These are phyloP conservation scores for Artemia franciscana DNA, from an alignment of 1,140 invertebrate genomes.

Conservation along the genomic window DNA sequence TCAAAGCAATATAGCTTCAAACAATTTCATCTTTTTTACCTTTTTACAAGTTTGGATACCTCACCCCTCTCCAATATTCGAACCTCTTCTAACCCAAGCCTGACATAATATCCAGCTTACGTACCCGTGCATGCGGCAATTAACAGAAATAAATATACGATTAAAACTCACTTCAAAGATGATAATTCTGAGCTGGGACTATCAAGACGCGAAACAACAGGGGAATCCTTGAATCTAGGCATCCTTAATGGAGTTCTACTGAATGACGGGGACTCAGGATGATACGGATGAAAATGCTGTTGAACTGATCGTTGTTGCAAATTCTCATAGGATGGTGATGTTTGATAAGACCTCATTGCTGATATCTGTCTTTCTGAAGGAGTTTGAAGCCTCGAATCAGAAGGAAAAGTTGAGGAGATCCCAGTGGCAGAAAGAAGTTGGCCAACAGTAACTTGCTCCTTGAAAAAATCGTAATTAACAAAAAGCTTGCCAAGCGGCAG, in stretches of 20 bases:
- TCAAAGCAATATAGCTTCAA: no score
- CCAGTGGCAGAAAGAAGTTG: background rate
- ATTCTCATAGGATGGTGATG: background rate
- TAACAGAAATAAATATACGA: no score
- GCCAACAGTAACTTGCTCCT: background rate
- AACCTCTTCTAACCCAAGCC: no score
- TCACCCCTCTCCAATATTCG: no score
- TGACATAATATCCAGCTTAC: no score
- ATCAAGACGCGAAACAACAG: background rate
- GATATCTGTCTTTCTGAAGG: background rate
- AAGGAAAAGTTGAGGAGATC: background rate
- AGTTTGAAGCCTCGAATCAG: background rate
- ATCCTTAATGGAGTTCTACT: background rate
- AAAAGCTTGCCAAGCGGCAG: no score
- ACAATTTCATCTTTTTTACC: no score
- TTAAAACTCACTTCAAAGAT: background rate
- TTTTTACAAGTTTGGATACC: no score
- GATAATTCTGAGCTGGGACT: background rate
- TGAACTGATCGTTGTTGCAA: background rate
- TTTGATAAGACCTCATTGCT: background rate
- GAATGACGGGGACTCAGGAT: background rate
- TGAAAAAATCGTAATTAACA: no score
- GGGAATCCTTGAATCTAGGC: background rate
- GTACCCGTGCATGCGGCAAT: no score
- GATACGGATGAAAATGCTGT: background rate